phyloP scores from a whole-genome alignment of 2,113 vertebrate genomes.

The Aplodontia rufa region DNA sequence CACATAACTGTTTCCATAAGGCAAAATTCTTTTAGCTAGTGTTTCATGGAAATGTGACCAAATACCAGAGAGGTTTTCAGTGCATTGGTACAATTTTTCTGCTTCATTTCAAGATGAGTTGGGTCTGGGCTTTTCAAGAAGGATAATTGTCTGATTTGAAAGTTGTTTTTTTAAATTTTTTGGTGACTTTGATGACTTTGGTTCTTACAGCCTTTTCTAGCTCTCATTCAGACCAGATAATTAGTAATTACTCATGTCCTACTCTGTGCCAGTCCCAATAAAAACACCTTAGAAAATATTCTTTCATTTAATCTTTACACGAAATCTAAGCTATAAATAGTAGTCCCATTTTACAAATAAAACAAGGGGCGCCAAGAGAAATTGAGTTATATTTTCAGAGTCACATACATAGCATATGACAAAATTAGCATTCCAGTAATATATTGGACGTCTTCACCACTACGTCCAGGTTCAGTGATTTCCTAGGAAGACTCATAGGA shows the following conservation, averaged over 20 bases:
- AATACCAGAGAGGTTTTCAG: neutral
- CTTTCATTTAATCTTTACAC: slow-evolving; percentile 15
- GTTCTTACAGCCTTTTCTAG: neutral
- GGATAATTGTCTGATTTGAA: neutral
- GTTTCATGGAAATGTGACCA: neutral
- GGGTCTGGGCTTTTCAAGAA: slow-evolving; percentile 12
- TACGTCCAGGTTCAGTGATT: neutral
- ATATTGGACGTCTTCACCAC: neutral
- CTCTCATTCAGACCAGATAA: neutral
- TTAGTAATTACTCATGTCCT: slow-evolving; percentile 38
- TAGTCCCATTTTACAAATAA: neutral
- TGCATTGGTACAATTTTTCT: neutral
- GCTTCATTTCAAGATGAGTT: slow-evolving; percentile 34
- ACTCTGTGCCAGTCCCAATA: neutral
- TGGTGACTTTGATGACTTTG: neutral
- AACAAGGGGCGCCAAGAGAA: neutral
- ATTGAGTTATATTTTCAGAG: neutral
- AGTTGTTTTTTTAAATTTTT: slow-evolving; percentile 51
- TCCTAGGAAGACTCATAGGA: neutral
- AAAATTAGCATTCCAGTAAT: slow-evolving; percentile 12
- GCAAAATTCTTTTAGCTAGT: neutral
- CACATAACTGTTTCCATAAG: neutral
- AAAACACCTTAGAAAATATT: slow-evolving; percentile 20
- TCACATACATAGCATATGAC: neutral
- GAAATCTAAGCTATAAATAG: neutral